Base-by-base conservation (phyloP, 92 coral and sea anemone genomes). In the Blastomussa wellsi region DNA sequence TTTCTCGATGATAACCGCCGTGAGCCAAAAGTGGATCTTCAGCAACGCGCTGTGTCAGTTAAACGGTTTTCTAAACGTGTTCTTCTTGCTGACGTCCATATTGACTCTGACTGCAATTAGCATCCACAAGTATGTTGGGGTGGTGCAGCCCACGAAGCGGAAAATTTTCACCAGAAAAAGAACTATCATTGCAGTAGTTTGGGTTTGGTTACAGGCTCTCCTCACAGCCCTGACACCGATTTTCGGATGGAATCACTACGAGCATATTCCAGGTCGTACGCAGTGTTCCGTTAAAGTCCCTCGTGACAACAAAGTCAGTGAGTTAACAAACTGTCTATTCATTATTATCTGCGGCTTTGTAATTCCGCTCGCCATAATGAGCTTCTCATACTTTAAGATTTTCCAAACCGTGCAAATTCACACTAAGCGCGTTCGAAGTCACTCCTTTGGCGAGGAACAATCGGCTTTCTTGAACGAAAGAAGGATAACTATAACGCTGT, bases 81-180 rank as follows among this genome's bases (percentile, higher is more conserved):
- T 90, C 62, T 90, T 90, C 24, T 84, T 90, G 7, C 74, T 90
- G 32, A 78, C 86, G 24, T 90, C 93, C 2, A 90, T 90, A 24
- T 76, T 90, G 42, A 90, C 93, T n/a, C 75, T 90, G 39, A 90
- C 93, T 5, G 93, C 93, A 33, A 87, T 90, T 62, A 90, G 93
- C 64, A 73, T 90, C 51, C 88, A 90, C 76, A 90, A 86, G 71
- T 90, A 90, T 48, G 57, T 90, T 22, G 90, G 91, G 3, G 86
- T 90, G 15, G 93, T 82, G 7, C 80, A 81, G 78, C 90, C 91
- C 9, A 64, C 84, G 0, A 65, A 68, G 29, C 51, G 65, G 44
- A 88, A 69, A 38, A 60, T 88, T 17, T 81, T 87, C 13, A 87
- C 93, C 3, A 82, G 82, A 70, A 87, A 82, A 81, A 88, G 77